Base-by-base conservation (phyloP, 2,113 vertebrate genomes). In the Lepus americanus region DNA sequence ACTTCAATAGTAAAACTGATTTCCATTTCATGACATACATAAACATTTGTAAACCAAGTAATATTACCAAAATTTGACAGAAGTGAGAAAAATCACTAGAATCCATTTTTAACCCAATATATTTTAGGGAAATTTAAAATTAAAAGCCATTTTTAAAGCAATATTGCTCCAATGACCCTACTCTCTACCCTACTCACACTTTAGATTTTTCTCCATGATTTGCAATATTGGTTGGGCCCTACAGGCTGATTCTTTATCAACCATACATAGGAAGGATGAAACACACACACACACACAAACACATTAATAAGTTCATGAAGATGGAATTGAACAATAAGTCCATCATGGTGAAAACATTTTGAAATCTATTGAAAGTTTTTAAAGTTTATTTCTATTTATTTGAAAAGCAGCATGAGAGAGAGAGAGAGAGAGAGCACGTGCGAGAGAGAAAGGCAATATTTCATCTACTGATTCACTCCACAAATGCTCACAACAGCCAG, bases 191-290 rank as follows among this genome's bases (percentile, higher is more conserved):
- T 69, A 64, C 23, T 31, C 14, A 86, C 53, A 73, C 1, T 79
- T 92, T 16, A 95, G 89, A 89, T 59, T 59, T 59, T 59, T 59
- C 27, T 31, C 82, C 76, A 87, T 53, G 12, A 85, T 67, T 66
- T 73, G 44, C 9, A 63, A 77, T 55, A 39, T 85, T 31, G 17
- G 10, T 16, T 77, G 20, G 51, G 12, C 1, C 92, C 63, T 95
- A 25, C 13, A 94, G 49, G 11, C 0, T 22, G 81, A 51, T 64
- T 64, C 4, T 89, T 33, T 91, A 77, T 36, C 33, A 59, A 27
- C 82, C 93, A 39, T 23, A 14, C 6, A 89, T 94, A 89, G 10
- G 22, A 69, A 95, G 11, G 11, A 49, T 76, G 22, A 78, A 53
- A 78, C 29, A 19, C 16, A 78, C 14, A 72, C 16, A 8, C 17